These are phyloP conservation scores for Isaurus tuberculatus DNA, from an alignment of 92 coral and sea anemone species.

Conservation along the genomic window DNA sequence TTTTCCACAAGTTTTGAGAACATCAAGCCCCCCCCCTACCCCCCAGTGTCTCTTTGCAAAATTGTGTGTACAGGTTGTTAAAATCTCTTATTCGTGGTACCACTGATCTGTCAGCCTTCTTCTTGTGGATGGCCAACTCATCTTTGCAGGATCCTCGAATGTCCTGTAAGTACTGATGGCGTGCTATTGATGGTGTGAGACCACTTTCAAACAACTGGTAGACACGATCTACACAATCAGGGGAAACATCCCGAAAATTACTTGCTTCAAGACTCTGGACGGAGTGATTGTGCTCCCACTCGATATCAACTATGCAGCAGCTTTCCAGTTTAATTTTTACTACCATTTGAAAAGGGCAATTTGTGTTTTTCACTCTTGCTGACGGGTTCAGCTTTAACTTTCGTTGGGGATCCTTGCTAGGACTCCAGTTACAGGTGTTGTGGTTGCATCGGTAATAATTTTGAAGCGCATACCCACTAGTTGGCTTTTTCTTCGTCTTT, in stretches of 20 bases:
- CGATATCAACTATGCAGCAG: constrained; percentile 62
- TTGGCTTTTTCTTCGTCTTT: constrained; percentile 57
- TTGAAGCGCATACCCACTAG: constrained; percentile 44
- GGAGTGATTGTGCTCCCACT: constrained; percentile 80
- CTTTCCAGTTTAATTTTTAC: constrained; percentile 61
- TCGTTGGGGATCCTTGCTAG: constrained; percentile 54
- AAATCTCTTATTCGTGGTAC: constrained; percentile 77
- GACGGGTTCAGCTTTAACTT: constrained; percentile 50
- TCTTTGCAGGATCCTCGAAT: constrained; percentile 60
- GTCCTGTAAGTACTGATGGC: constrained; percentile 69
- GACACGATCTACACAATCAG: constrained; percentile 63
- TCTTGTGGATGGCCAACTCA: constrained; percentile 64
- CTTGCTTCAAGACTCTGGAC: constrained; percentile 63
- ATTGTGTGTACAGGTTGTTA: constrained; percentile 61
- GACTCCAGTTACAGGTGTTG: constrained; percentile 54
- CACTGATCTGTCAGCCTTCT: constrained; percentile 72
- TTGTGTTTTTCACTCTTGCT: constrained; percentile 31
- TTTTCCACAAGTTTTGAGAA: constrained; percentile 41
- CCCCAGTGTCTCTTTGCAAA: constrained; percentile 63
- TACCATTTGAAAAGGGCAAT: constrained; percentile 40
- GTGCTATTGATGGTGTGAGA: constrained; percentile 73
- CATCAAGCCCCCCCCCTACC: constrained; percentile 50
- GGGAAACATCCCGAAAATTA: constrained; percentile 65
- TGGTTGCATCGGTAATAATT: constrained; percentile 57
- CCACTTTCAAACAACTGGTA: constrained; percentile 73